Percentiles rank a stretch among this genome's conserved stretches.
Conservation (phyloP, 2,113 vertebrate species). For the Elaphurus davidianus region DNA sequence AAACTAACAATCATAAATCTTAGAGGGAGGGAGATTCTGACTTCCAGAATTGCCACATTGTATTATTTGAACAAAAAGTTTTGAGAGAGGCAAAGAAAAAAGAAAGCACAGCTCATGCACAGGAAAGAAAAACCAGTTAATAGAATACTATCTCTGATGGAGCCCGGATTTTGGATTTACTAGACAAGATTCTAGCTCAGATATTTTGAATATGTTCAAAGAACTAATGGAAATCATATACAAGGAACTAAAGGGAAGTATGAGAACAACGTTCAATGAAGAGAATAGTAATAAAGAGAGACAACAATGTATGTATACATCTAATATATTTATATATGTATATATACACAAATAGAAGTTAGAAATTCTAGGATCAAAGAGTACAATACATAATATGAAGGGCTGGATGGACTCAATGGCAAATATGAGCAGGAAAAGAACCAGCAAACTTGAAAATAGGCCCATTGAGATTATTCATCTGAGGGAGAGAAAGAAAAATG, state of each 20-base stretch:
- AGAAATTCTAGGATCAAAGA: not conserved
- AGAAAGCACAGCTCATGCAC: not conserved
- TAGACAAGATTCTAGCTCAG: not conserved
- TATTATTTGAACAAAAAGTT: not conserved
- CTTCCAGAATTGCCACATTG: not conserved
- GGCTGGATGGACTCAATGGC: not conserved
- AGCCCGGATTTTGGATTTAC: not conserved
- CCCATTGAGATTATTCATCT: not conserved
- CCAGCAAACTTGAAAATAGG: not conserved
- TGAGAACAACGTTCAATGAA: not conserved
- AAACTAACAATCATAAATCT: not conserved
- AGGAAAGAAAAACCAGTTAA: not conserved
- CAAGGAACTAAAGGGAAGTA: not conserved
- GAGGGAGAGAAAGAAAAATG: not conserved
- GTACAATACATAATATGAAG: not conserved
- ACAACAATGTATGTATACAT: not conserved
- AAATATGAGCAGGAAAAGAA: not conserved
- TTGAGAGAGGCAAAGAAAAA: not conserved
- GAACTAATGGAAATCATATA: not conserved
- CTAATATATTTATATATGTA: not conserved
- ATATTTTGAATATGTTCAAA: not conserved
- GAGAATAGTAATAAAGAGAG: not conserved
- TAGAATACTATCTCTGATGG: not conserved
- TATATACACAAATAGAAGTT: not conserved
- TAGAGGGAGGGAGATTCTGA: not conserved